Conservation (phyloP, 1,140 invertebrate species). For the Penaeus vannamei region DNA sequence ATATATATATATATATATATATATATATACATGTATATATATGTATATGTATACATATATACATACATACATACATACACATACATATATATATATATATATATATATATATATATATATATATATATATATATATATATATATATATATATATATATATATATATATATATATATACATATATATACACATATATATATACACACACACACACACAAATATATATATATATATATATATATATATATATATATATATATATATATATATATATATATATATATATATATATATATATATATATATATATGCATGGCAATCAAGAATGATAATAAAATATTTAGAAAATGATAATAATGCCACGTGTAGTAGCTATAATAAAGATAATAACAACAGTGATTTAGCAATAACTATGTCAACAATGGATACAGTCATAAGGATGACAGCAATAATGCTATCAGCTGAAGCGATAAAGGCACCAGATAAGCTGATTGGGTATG, state of each 20-base stretch:
- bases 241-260: slow-evolving; percentile 9
- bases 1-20: too few relatives aligned
- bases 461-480: too few relatives aligned
- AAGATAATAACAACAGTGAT: too few relatives aligned
- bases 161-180: slow-evolving; percentile 49
- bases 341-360: too few relatives aligned
- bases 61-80: not conserved
- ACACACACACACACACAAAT: slow-evolving; percentile 1
- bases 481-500: too few relatives aligned
- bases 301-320: slow-evolving; percentile 16
- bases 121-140: slow-evolving; percentile 44
- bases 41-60: too few relatives aligned
- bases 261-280: slow-evolving; percentile 49
- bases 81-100: not conserved
- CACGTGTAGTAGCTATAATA: too few relatives aligned
- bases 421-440: too few relatives aligned
- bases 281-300: slow-evolving; percentile 36
- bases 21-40: too few relatives aligned
- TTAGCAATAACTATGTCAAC: too few relatives aligned
- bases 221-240: not conserved
- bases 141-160: slow-evolving; percentile 48
- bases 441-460: too few relatives aligned
- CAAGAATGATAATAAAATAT: too few relatives aligned
- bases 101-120: not conserved
- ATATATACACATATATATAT: slow-evolving; percentile 40